These are phyloP conservation scores for Ciconia nigra DNA, from an alignment of 2,797 vertebrate genomes.

Conservation along the genomic window DNA sequence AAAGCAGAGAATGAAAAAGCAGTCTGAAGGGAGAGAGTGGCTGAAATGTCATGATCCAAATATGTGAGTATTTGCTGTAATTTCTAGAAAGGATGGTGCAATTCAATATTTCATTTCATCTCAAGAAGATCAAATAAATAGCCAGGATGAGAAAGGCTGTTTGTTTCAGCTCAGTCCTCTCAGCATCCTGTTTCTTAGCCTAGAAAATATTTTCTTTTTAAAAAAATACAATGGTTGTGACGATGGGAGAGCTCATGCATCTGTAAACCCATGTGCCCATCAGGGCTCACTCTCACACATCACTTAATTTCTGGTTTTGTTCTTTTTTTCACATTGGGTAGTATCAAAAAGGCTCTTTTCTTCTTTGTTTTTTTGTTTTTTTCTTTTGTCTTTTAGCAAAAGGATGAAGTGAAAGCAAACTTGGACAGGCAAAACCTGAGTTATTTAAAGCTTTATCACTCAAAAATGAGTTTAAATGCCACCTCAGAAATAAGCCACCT, in stretches of 20 bases:
- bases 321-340: not conserved
- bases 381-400: not conserved
- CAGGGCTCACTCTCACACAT: not conserved
- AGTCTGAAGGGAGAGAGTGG: not conserved
- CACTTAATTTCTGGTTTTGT: not conserved
- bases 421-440: not conserved
- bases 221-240: not conserved
- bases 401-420: not conserved
- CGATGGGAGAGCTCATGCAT: not conserved
- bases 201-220: not conserved
- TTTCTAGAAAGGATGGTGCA: not conserved
- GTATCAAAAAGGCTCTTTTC: not conserved
- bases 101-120: not conserved
- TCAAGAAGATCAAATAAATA: not conserved
- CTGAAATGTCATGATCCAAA: not conserved
- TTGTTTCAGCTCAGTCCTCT: not conserved
- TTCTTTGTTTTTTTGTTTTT: not conserved
- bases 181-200: not conserved
- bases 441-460: not conserved
- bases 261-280: not conserved
- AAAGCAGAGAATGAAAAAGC: not conserved
- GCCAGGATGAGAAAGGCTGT: not conserved
- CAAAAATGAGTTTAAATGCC: not conserved
- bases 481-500: not conserved
- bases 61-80: not conserved